Base-by-base conservation (phyloP, 2,888 invertebrate species). In the Himalopsyche japonica region DNA sequence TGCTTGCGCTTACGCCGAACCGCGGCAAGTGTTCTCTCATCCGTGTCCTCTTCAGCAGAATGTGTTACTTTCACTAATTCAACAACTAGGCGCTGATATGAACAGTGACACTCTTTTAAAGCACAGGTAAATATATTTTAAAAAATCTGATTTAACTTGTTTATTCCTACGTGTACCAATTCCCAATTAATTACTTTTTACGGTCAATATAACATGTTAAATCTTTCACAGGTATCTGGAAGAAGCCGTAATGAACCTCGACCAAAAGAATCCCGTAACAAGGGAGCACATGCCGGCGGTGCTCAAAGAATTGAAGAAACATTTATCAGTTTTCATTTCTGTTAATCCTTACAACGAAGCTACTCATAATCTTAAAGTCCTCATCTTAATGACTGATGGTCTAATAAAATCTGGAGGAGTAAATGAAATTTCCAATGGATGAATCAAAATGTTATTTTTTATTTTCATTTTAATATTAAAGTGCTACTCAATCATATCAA, bases 71-170 rank as follows among this genome's bases (percentile, higher is more conserved):
- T 98, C 98, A 3, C 94, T 99, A 37, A 96, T 99, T 88, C 98
- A 99, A 89, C 99, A 99, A 90, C 94, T 98, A 27, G 96, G 98
- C 24, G 96, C 97, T 0, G 98, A 98, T 89, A 94, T 99, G 91
- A 93, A 94, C 86, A 95, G 95, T 87, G 95, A 97, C 88, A 97
- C 97, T 15, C 96, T 96, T 88, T 91, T 96, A 24, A 97, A 97
- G 91, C 93, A 95, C 88, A 95, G 94, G 97, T 97, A 91, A 90
- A 90, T 30, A 70, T 70, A 8, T 20, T 70, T 64, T 27, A 64
- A 24, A 70, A 37, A 37, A 8, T 6, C 37, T 37, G 8, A 37
- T 8, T 37, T 37, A 10, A 8, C n/a, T n/a, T n/a, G n/a, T 8
- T 37, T 70, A 1, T 27, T 20, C 12, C 24, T 70, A n/a, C 32